Percentiles rank a stretch among this genome's conserved stretches.
Evolutionary conservation across 1,140 invertebrate genomes (phyloP).

Genomic region (Odontomachus brunneus): DNA sequence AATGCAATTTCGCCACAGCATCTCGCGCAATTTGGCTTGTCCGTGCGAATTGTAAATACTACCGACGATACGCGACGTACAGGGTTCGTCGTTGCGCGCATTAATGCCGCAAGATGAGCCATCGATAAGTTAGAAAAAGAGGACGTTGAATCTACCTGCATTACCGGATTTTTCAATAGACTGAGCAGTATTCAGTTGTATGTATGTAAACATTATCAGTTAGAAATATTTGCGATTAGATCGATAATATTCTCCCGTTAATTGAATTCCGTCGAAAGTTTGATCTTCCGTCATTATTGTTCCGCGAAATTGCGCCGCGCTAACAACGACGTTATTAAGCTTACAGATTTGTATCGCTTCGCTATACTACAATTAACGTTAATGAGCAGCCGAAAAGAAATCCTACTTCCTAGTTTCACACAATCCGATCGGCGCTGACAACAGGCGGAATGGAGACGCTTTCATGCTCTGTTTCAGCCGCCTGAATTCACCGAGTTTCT

Average conservation of each 20-base stretch:
- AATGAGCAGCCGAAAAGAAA: constrained; percentile 49
- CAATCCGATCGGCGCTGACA: constrained; percentile 69
- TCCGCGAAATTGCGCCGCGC: background rate
- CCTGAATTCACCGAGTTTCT: constrained; percentile 81
- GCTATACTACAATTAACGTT: constrained; percentile 26
- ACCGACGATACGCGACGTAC: constrained; percentile 6
- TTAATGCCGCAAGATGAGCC: background rate
- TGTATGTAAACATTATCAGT: too few relatives aligned
- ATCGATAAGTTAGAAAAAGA: background rate
- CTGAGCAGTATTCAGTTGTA: too few relatives aligned
- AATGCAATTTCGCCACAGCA: constrained; percentile 52
- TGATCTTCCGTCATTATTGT: background rate
- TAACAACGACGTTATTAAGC: constrained; percentile 1
- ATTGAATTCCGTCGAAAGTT: constrained; percentile 3
- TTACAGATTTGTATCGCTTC: constrained; percentile 5
- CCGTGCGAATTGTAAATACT: constrained; percentile 32
- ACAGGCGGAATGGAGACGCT: constrained; percentile 77
- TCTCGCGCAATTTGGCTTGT: constrained; percentile 36
- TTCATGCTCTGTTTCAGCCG: constrained; percentile 83
- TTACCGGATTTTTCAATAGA: too few relatives aligned
- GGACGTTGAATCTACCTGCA: too few relatives aligned
- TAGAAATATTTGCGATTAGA: background rate
- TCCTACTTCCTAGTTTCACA: constrained; percentile 77
- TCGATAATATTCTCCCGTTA: constrained; percentile 11
- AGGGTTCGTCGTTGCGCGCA: constrained; percentile 24